These are phyloP conservation scores for Prochilodus magdalenae DNA, from an alignment of 2,113 vertebrate species.

Conservation along the genomic window DNA sequence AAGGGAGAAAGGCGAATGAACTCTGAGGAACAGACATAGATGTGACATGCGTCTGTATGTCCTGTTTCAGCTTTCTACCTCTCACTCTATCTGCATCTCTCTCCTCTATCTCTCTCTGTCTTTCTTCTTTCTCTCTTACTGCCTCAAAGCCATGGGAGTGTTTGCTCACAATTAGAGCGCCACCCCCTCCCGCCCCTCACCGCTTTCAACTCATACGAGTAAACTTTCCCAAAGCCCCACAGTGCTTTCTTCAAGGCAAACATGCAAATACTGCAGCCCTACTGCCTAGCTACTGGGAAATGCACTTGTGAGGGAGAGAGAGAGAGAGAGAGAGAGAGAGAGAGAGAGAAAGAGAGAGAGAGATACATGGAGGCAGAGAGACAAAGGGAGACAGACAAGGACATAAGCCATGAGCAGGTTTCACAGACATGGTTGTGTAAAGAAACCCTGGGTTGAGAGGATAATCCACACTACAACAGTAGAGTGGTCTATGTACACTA, in stretches of 20 bases:
- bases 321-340: slow-evolving; percentile 7
- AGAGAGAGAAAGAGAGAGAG: not conserved
- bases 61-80: slow-evolving; percentile 13
- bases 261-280: slow-evolving; percentile 55
- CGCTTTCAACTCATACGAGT: slow-evolving; percentile 62
- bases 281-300: slow-evolving; percentile 64
- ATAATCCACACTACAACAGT: slow-evolving; percentile 32
- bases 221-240: slow-evolving; percentile 64
- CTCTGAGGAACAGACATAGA: slow-evolving; percentile 31
- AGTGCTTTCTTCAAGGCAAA: slow-evolving; percentile 56
- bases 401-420: slow-evolving; percentile 48
- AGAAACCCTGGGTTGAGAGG: slow-evolving; percentile 36
- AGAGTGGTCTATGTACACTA: not conserved
- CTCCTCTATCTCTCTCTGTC: not conserved
- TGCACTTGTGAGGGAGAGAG: slow-evolving; percentile 27
- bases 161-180: slow-evolving; percentile 58
- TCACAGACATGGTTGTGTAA: slow-evolving; percentile 39
- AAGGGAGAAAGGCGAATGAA: slow-evolving; percentile 60
- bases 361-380: slow-evolving; percentile 9
- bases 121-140: slow-evolving; percentile 11
- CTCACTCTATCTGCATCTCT: not conserved
- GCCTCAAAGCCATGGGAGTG: slow-evolving; percentile 56
- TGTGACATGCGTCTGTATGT: slow-evolving; percentile 9
- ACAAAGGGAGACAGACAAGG: slow-evolving; percentile 22
- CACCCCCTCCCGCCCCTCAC: slow-evolving; percentile 45